Evolutionary conservation across 1,140 invertebrate genomes (phyloP).

Genomic region (Caenorhabditis remanei): DNA sequence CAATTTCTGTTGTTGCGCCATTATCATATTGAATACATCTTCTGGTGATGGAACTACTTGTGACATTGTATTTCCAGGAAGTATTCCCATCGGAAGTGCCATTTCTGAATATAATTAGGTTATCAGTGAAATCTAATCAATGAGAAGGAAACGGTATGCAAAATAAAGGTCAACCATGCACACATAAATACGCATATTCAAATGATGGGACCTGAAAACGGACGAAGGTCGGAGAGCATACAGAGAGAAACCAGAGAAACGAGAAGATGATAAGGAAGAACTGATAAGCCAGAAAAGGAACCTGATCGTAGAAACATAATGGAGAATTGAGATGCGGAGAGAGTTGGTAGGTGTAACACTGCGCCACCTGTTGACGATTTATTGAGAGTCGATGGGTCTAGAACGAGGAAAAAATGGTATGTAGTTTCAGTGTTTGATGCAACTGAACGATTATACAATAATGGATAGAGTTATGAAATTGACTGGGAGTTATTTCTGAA

Average conservation of each 20-base stretch:
- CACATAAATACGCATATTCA: not conserved
- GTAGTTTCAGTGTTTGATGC: no score
- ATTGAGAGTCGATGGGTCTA: conserved; percentile 5
- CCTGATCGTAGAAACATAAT: conserved; percentile 1
- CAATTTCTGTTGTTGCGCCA: not conserved
- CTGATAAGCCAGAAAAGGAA: conserved; percentile 40
- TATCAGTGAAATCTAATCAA: not conserved
- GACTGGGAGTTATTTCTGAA: no score
- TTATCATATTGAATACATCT: not conserved
- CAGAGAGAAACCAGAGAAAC: not conserved
- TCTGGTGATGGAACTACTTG: not conserved
- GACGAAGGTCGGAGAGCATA: not conserved
- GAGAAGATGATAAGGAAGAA: not conserved
- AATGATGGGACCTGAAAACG: conserved; percentile 49
- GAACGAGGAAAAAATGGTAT: not conserved
- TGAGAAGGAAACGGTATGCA: not conserved
- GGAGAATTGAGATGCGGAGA: not conserved
- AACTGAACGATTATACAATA: no score
- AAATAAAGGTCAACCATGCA: not conserved
- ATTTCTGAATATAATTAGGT: not conserved
- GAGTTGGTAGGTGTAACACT: conserved; percentile 41
- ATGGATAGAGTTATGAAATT: no score
- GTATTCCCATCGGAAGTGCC: not conserved
- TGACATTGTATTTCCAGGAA: not conserved
- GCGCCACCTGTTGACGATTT: conserved; percentile 52